A percentile compares a stretch with the other conserved stretches of the same genome.
phyloP scores from a whole-genome alignment of 2,113 vertebrate genomes.

The Colossoma macropomum region DNA sequence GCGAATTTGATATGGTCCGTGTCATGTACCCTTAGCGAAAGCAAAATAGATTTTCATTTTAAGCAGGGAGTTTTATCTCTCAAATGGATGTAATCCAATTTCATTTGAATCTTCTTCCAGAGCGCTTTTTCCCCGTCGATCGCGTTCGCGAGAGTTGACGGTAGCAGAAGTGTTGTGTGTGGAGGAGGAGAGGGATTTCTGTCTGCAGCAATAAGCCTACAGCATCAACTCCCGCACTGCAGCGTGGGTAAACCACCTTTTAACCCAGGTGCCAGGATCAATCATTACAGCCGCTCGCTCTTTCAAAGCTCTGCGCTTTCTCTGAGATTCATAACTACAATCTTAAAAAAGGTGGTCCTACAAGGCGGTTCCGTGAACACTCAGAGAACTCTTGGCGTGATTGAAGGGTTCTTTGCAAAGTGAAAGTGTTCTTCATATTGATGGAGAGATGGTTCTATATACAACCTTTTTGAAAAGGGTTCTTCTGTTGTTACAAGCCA shows the following conservation, averaged over 20 bases:
- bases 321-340: too few relatives aligned
- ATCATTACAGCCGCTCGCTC: background rate
- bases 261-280: slow-evolving; percentile 21
- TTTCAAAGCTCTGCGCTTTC: background rate
- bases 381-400: too few relatives aligned
- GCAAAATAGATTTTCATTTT: slow-evolving; percentile 60
- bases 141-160: slow-evolving; percentile 48
- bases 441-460: too few relatives aligned
- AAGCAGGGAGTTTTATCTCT: slow-evolving; percentile 55
- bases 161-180: slow-evolving; percentile 47
- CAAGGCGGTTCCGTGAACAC: too few relatives aligned
- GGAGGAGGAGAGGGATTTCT: slow-evolving; percentile 36
- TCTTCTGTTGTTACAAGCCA: too few relatives aligned
- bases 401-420: too few relatives aligned
- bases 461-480: too few relatives aligned
- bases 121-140: slow-evolving; percentile 36
- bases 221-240: slow-evolving; percentile 19
- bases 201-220: slow-evolving; percentile 43
- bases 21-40: slow-evolving; percentile 49
- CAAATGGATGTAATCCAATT: slow-evolving; percentile 65
- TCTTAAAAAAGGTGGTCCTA: too few relatives aligned
- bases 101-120: slow-evolving; percentile 58
- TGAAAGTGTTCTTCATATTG: too few relatives aligned
- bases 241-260: slow-evolving; percentile 38
- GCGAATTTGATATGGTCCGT: slow-evolving; percentile 51